These are phyloP conservation scores for Meda fulgida DNA, from an alignment of 2,797 vertebrate genomes.

Conservation along the genomic window DNA sequence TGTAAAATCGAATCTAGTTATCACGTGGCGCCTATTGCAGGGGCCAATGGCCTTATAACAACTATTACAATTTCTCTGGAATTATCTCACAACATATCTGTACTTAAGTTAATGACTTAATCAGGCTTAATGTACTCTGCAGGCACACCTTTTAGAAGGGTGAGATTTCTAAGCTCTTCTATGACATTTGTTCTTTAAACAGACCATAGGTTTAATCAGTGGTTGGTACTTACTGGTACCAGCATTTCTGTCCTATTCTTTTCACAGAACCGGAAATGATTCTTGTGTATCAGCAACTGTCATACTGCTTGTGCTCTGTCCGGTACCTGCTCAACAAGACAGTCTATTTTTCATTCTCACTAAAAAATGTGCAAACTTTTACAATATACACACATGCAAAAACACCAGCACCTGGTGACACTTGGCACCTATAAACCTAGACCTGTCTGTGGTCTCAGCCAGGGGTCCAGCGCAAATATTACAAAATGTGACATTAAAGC, in stretches of 20 bases:
- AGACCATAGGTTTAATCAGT: background rate
- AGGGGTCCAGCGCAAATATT: no score
- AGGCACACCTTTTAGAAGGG: background rate
- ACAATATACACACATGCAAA: background rate
- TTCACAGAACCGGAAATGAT: background rate
- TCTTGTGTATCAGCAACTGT: background rate
- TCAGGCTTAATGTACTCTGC: slow-evolving; percentile 1
- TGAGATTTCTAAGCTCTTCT: background rate
- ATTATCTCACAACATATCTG: slow-evolving; percentile 34
- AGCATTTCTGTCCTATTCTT: background rate
- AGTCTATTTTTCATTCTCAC: background rate
- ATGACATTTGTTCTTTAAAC: slow-evolving; percentile 14
- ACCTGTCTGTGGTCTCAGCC: no score
- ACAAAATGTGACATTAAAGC: no score
- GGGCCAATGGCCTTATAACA: slow-evolving; percentile 18
- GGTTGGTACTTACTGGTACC: background rate
- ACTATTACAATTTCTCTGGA: slow-evolving; percentile 5
- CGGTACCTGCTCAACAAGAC: background rate
- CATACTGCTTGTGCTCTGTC: background rate
- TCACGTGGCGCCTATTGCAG: background rate
- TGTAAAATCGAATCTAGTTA: slow-evolving; percentile 51
- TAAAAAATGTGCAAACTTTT: background rate
- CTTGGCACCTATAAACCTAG: no score
- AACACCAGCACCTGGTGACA: no score
- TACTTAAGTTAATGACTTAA: slow-evolving; percentile 43